Base-by-base conservation (phyloP, 2,113 vertebrate genomes). In the pig (Sus scrofa) region DNA sequence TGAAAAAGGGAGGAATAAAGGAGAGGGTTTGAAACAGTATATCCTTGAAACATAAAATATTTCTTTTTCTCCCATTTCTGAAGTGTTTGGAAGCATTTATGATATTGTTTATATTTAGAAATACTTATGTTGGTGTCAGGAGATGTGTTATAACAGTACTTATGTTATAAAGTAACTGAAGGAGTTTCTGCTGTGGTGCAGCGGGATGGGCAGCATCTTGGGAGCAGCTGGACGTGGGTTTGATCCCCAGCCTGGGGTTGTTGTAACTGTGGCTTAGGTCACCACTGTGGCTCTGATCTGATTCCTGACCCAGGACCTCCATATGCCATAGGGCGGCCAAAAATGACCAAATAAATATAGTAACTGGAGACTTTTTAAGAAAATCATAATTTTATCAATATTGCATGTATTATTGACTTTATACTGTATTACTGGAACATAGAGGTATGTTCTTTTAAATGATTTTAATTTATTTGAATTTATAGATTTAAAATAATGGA, bases 41-140 rank as follows among this genome's bases (percentile, higher is more conserved):
- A 19, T 67, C 5, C 12, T 94, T 97, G 15, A 2, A 89, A 83
- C 68, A 90, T 94, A 70, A 89, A 63, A 18, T 77, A 24, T 60
- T 79, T 39, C 8, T 27, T 39, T 54, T 73, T 74, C 65, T 34
- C 1, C 9, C 20, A 74, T 58, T 58, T 93, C 63, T 83, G 32
- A 84, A 83, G 52, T 27, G 75, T 89, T 86, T 90, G 75, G 20
- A 93, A 79, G 44, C 7, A 77, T 95, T 90, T 82, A 77, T 81
- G 7, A 74, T 92, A 52, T 0, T 82, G 34, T 82, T 84, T 89
- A 52, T 52, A 52, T 52, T 71, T 65, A 82, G 58, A 50, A 92
- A 70, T 74, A 75, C 81, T 82, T 86, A 90, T 93, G 62, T 82
- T 86, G 10, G 9, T 65, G 7, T 77, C 62, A 83, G 73, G 74